A percentile compares a stretch with the other conserved stretches of the same genome.
Evolutionary conservation across 2,797 vertebrate genomes (phyloP).

Genomic region (Nyctibius grandis): DNA sequence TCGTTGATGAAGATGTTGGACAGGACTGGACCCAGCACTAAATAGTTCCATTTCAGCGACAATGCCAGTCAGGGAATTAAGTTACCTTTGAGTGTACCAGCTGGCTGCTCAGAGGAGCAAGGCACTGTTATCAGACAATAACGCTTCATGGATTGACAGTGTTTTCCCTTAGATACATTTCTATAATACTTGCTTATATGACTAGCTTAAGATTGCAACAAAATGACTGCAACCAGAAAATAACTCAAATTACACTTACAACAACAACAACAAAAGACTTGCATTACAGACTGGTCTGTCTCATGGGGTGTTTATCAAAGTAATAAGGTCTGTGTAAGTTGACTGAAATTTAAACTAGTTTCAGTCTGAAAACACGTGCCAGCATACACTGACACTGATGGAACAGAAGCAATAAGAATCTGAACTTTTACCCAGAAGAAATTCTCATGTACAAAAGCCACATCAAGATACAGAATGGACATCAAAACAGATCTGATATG

Average conservation of each 20-base stretch:
- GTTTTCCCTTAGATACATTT: neutral
- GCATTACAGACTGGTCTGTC: neutral
- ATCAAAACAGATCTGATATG: neutral
- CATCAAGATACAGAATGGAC: neutral
- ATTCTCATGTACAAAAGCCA: neutral
- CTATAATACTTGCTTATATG: neutral
- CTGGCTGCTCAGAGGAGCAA: neutral
- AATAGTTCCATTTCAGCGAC: neutral
- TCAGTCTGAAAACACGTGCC: neutral
- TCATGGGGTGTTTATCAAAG: neutral
- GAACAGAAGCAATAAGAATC: neutral
- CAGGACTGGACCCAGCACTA: too few relatives aligned
- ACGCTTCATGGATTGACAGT: neutral
- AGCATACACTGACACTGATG: neutral
- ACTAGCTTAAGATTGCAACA: neutral
- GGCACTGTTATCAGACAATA: neutral
- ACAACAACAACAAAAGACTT: neutral
- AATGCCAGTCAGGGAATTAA: neutral
- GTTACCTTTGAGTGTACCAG: neutral
- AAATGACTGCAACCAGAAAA: neutral
- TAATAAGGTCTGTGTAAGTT: neutral
- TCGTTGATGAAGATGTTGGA: too few relatives aligned
- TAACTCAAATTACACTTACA: neutral
- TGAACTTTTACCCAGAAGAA: neutral
- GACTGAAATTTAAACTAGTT: conserved; percentile 14